phyloP scores from a whole-genome alignment of 2,888 invertebrate species.

The Oligia fasciuncula region DNA sequence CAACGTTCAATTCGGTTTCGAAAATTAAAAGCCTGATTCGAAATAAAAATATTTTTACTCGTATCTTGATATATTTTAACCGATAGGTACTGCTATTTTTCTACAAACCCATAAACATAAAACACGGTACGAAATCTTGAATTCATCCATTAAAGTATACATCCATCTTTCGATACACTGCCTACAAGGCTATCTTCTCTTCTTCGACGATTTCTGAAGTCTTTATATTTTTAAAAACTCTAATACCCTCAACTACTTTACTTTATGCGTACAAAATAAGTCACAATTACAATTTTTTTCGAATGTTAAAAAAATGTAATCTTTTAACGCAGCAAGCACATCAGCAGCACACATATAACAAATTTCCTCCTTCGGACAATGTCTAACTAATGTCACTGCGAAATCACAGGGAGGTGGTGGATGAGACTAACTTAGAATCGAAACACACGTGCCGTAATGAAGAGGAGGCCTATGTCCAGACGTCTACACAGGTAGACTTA shows the following conservation, averaged over 20 bases:
- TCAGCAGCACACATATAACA: not conserved
- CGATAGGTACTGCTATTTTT: not conserved
- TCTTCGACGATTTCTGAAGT: not conserved
- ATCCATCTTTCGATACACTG: not conserved
- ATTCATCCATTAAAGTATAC: not conserved
- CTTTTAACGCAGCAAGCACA: not conserved
- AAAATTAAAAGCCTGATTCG: not conserved
- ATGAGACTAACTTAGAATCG: slow-evolving; percentile 24
- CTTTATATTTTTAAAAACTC: not conserved
- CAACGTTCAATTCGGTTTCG: not conserved
- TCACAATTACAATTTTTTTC: not conserved
- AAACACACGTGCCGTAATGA: slow-evolving; percentile 21
- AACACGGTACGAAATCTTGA: not conserved
- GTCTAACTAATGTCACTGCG: slow-evolving; percentile 1
- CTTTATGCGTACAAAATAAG: not conserved
- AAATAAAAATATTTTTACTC: not conserved
- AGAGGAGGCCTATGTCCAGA: slow-evolving; percentile 6
- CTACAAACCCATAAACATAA: not conserved
- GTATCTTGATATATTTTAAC: not conserved
- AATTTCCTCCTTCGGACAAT: not conserved
- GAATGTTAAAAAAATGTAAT: too few relatives aligned
- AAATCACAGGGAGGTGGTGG: slow-evolving; percentile 9
- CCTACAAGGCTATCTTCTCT: not conserved
- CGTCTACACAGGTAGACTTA: not conserved
- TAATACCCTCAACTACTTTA: not conserved